phyloP scores from a whole-genome alignment of 2,797 vertebrate species.

The Myotis vivesi region DNA sequence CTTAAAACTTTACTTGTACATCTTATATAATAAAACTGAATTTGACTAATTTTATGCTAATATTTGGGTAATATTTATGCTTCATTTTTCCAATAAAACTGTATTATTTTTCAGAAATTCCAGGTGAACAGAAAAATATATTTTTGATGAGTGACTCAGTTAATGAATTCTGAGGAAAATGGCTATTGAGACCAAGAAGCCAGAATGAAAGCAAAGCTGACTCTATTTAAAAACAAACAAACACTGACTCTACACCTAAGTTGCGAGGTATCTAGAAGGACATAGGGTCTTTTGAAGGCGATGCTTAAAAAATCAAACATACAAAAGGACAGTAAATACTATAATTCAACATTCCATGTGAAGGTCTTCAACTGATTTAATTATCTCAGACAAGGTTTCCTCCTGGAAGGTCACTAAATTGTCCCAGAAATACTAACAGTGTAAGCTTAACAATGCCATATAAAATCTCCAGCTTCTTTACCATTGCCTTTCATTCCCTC shows the following conservation, averaged over 20 bases:
- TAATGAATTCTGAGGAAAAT: not conserved
- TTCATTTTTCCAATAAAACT: conserved; percentile 26
- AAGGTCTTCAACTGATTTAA: not conserved
- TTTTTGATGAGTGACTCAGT: not conserved
- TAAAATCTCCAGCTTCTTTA: not conserved
- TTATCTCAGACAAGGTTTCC: not conserved
- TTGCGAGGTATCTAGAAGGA: not conserved
- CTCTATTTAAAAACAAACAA: too few relatives aligned
- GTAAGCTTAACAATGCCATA: not conserved
- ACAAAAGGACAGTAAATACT: not conserved
- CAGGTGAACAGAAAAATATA: conserved; percentile 1
- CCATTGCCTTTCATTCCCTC: not conserved
- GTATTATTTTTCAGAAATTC: conserved; percentile 15
- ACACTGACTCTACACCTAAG: not conserved
- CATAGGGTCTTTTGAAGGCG: not conserved
- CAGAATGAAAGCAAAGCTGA: not conserved
- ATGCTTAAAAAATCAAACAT: not conserved
- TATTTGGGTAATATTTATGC: conserved; percentile 1
- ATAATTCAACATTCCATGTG: not conserved
- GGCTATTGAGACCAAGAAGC: not conserved
- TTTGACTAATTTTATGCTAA: not conserved
- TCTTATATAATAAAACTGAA: conserved; percentile 32
- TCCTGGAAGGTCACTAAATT: not conserved
- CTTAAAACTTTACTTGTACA: conserved; percentile 7
- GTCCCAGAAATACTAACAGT: not conserved